phyloP scores from a whole-genome alignment of 2,797 vertebrate species.

The Glyptemys insculpta region DNA sequence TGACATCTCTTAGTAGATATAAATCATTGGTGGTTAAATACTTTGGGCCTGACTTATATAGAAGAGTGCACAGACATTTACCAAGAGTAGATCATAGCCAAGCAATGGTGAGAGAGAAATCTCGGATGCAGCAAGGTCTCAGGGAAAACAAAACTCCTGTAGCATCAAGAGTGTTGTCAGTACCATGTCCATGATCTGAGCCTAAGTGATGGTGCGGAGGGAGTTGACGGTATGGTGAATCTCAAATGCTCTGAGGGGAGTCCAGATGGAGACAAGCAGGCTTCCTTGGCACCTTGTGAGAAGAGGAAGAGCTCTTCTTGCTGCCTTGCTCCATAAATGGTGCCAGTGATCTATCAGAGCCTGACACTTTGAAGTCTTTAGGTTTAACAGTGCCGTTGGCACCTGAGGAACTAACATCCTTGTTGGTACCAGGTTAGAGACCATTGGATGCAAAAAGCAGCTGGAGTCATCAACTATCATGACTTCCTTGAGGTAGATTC shows the following conservation, averaged over 20 bases:
- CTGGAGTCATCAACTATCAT: not conserved
- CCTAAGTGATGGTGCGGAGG: not conserved
- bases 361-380: not conserved
- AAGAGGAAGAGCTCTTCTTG: not conserved
- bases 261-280: not conserved
- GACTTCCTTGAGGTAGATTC: not conserved
- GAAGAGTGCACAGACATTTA: not conserved
- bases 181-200: not conserved
- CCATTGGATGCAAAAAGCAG: not conserved
- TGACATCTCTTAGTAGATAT: no score
- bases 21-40: slow-evolving; percentile 25
- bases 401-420: not conserved
- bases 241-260: not conserved
- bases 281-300: not conserved
- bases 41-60: slow-evolving; percentile 7
- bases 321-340: not conserved
- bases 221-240: not conserved
- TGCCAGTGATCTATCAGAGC: not conserved
- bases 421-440: not conserved
- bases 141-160: not conserved
- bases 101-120: not conserved
- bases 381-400: not conserved
- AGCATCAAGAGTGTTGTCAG: not conserved
- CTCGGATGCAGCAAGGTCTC: not conserved
- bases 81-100: not conserved